Evolutionary conservation across 1,140 invertebrate genomes (phyloP).

Genomic region (Calliopsis andreniformis): DNA sequence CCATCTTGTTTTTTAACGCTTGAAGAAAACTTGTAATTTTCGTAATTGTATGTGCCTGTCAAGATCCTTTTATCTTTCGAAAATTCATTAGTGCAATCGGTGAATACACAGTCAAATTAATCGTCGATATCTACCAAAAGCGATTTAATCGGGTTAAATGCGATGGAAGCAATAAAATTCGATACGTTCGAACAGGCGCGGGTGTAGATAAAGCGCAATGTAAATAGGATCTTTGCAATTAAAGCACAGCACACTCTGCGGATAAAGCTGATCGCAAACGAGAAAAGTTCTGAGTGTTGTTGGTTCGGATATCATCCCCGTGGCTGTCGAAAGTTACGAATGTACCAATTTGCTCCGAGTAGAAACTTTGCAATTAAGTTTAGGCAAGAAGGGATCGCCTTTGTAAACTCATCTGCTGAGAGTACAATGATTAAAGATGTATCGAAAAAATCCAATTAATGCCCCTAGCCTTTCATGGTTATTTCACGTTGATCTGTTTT

Average conservation of each 20-base stretch:
- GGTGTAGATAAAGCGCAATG: constrained; percentile 50
- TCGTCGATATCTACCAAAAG: not conserved
- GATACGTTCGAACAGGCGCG: not conserved
- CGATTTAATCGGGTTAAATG: constrained; percentile 13
- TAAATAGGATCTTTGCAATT: constrained; percentile 52
- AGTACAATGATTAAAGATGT: constrained; percentile 39
- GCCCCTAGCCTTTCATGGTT: not conserved
- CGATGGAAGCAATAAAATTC: constrained; percentile 4
- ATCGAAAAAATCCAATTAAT: constrained; percentile 1
- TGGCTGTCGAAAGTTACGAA: constrained; percentile 63
- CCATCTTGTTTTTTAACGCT: not conserved
- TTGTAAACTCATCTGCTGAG: constrained; percentile 23
- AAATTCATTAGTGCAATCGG: not conserved
- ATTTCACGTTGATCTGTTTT: not conserved
- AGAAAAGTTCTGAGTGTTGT: constrained; percentile 59
- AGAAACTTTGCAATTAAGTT: constrained; percentile 57
- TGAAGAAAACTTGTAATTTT: not conserved
- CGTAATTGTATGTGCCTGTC: not conserved
- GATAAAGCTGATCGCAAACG: constrained; percentile 56
- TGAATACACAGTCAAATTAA: no score
- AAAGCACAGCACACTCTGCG: constrained; percentile 17
- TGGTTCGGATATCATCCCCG: constrained; percentile 51
- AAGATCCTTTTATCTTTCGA: no score
- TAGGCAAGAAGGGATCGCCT: constrained; percentile 29
- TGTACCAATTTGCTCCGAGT: constrained; percentile 48